Evolutionary conservation across 2,888 invertebrate genomes (phyloP).

Genomic region (Brachyptera risi): DNA sequence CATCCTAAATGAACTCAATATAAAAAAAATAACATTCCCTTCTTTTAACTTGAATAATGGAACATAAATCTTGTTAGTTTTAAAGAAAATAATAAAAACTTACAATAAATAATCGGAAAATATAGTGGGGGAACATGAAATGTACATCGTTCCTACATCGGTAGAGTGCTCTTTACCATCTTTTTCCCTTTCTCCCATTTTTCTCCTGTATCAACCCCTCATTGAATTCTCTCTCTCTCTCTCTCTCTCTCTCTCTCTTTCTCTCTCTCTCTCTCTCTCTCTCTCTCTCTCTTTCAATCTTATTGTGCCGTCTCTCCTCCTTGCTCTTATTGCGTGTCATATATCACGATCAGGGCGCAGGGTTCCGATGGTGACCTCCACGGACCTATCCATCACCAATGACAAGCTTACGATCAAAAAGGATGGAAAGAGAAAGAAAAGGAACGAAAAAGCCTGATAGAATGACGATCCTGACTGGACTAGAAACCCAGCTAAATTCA

Average conservation of each 20-base stretch:
- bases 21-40: neutral
- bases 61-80: neutral
- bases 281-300: neutral
- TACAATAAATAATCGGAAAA: constrained; percentile 2
- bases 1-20: too few species aligned
- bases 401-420: constrained; percentile 18
- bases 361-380: constrained; percentile 54
- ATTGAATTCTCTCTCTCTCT: constrained; percentile 7
- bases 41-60: neutral
- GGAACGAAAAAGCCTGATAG: constrained; percentile 4
- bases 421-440: constrained; percentile 1
- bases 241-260: constrained; percentile 4
- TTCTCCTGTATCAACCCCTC: constrained; percentile 12
- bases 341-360: neutral
- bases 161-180: constrained; percentile 1
- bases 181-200: neutral
- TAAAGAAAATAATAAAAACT: neutral
- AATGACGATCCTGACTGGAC: too few species aligned
- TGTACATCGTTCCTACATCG: neutral
- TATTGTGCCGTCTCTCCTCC: too few species aligned
- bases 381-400: constrained; percentile 52
- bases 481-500: too few species aligned
- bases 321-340: neutral
- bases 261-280: too few species aligned
- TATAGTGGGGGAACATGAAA: neutral